Conservation (phyloP, 2,888 invertebrate genomes). For the Odontomyia ornata region DNA sequence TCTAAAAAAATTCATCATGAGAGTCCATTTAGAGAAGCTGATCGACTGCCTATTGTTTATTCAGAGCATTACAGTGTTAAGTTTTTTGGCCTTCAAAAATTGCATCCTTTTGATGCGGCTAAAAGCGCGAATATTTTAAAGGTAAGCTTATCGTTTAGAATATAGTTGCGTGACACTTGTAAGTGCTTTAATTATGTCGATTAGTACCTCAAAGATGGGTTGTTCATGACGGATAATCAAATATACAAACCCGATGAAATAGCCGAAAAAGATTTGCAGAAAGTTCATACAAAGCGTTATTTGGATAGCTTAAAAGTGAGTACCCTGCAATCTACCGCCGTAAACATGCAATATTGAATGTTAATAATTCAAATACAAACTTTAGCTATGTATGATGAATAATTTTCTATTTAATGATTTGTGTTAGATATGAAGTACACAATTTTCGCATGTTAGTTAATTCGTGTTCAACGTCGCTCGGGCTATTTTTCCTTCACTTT, state of each 20-base stretch:
- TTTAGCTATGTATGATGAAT: no score
- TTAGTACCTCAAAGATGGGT: constrained; percentile 70
- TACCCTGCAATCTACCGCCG: neutral
- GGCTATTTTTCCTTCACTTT: no score
- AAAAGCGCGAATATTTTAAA: constrained; percentile 84
- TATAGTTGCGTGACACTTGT: neutral
- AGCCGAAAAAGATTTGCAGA: constrained; percentile 73
- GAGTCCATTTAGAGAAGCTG: constrained; percentile 44
- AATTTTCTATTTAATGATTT: no score
- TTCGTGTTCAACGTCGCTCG: no score
- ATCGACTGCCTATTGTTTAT: constrained; percentile 81
- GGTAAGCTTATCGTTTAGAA: constrained; percentile 62
- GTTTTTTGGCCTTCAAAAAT: constrained; percentile 81
- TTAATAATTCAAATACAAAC: no score
- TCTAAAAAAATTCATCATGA: constrained; percentile 54
- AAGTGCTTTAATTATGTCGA: constrained; percentile 52
- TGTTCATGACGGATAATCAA: constrained; percentile 70
- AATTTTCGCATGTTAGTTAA: no score
- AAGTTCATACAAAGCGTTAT: constrained; percentile 80
- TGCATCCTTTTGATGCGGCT: constrained; percentile 87
- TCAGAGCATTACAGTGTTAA: constrained; percentile 80
- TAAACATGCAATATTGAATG: constrained; percentile 41
- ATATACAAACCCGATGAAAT: constrained; percentile 78
- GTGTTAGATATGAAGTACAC: no score
- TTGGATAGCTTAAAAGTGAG: constrained; percentile 75